These are phyloP conservation scores for Sciurus niger DNA, from an alignment of 2,113 vertebrate genomes.

Conservation along the genomic window DNA sequence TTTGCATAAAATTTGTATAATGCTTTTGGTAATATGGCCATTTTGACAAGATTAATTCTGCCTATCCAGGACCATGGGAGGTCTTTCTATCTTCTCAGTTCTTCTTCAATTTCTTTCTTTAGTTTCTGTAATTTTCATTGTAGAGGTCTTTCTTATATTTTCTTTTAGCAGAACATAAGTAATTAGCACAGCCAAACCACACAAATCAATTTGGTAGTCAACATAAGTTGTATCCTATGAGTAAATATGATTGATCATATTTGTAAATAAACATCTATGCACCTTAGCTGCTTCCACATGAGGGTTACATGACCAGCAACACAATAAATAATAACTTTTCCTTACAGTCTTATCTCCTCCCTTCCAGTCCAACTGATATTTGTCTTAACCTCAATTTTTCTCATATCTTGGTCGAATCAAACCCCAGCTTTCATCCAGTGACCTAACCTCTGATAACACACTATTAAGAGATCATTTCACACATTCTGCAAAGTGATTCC, in stretches of 20 bases:
- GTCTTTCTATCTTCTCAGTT: no score
- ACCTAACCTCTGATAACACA: background rate
- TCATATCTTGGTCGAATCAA: background rate
- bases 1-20: no score
- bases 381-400: background rate
- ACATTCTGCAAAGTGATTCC: background rate
- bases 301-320: background rate
- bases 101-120: no score
- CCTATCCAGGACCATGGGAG: no score
- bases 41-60: no score
- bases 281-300: background rate
- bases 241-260: background rate
- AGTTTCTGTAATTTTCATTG: no score
- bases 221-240: background rate
- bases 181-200: conserved; percentile 5
- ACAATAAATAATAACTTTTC: background rate
- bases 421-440: background rate
- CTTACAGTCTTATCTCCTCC: background rate
- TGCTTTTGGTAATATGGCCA: no score
- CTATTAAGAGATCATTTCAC: background rate
- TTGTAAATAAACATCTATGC: background rate
- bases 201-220: background rate
- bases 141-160: background rate
- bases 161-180: background rate
- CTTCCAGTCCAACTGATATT: background rate